Percentiles rank a stretch among this genome's conserved stretches.
Conservation (phyloP, 1,140 invertebrate genomes). For the Drosophila bocki region DNA sequence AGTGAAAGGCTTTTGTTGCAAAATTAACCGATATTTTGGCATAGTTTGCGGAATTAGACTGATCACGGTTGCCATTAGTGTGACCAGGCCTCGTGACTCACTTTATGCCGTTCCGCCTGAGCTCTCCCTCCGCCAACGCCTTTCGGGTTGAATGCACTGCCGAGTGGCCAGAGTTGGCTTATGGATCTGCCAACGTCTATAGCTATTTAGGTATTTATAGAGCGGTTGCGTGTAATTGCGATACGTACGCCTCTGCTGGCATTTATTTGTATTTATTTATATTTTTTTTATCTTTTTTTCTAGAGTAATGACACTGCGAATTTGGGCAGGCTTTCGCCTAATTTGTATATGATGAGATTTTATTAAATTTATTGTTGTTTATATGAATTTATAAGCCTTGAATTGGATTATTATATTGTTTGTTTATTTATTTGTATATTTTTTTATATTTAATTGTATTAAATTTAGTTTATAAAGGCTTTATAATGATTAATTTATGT, state of each 20-base stretch:
- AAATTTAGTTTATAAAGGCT: background rate
- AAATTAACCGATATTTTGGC: constrained; percentile 70
- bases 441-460: background rate
- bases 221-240: constrained; percentile 19
- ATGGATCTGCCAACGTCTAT: constrained; percentile 1
- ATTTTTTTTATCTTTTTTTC: background rate
- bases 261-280: background rate
- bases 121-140: background rate
- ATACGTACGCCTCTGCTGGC: background rate
- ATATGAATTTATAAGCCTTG: background rate
- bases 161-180: constrained; percentile 24
- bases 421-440: background rate
- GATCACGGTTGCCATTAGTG: constrained; percentile 45
- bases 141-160: constrained; percentile 52
- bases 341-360: constrained; percentile 1
- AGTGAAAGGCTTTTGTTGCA: constrained; percentile 64
- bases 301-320: constrained; percentile 10
- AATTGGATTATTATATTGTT: background rate
- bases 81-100: constrained; percentile 26
- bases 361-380: background rate
- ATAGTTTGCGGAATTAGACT: constrained; percentile 69
- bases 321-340: background rate
- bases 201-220: constrained; percentile 27
- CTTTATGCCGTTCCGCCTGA: background rate
- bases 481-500: too few relatives aligned